Evolutionary conservation across 2,113 vertebrate genomes (phyloP).

Genomic region (Microcebus ravelobensis): DNA sequence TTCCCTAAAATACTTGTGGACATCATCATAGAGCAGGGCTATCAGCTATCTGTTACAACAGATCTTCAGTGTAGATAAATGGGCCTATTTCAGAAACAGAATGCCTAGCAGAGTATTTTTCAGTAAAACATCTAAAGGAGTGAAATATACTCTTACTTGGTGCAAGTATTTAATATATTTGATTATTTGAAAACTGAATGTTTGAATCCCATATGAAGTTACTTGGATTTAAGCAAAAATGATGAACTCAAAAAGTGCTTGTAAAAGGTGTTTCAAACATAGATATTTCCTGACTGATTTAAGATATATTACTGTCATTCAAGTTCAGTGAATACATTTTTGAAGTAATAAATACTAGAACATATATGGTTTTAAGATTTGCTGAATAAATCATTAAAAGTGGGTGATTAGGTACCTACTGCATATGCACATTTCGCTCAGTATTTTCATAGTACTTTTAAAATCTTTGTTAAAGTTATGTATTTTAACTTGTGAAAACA

Average conservation of each 20-base stretch:
- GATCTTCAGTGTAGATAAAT: background rate
- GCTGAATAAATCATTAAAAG: background rate
- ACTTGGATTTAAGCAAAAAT: constrained; percentile 12
- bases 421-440: background rate
- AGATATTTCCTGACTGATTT: background rate
- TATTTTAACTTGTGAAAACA: constrained; percentile 6
- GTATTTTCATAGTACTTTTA: background rate
- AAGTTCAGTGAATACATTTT: background rate
- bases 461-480: background rate
- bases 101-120: background rate
- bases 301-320: background rate
- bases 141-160: background rate
- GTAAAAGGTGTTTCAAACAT: background rate
- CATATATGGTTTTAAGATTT: background rate
- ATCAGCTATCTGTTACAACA: background rate
- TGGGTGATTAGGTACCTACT: background rate
- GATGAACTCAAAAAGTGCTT: background rate
- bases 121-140: background rate
- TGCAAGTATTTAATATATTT: no score
- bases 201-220: background rate
- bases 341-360: background rate
- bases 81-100: background rate
- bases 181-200: background rate
- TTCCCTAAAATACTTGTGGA: background rate
- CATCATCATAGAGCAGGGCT: background rate